Conservation (phyloP, 1,140 invertebrate genomes). For the Orussus abietinus region DNA sequence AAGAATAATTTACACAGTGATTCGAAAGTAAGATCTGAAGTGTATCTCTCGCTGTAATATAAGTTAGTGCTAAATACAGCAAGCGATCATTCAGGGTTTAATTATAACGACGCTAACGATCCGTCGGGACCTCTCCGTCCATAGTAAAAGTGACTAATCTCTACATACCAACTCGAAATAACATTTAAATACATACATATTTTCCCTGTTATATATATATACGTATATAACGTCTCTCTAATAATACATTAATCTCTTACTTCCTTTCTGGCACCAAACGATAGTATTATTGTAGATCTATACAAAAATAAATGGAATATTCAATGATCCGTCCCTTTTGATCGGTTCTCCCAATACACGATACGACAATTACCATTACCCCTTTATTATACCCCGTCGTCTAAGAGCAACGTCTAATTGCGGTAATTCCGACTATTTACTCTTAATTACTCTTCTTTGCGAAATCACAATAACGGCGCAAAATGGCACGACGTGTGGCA, state of each 20-base stretch:
- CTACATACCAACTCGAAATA: conserved; percentile 12
- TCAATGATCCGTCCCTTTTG: no score
- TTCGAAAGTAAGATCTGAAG: no score
- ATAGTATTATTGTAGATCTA: conserved; percentile 36
- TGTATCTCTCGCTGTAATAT: no score
- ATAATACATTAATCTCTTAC: no score
- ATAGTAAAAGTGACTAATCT: conserved; percentile 25
- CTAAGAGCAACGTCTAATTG: no score
- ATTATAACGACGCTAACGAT: no score
- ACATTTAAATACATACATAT: not conserved
- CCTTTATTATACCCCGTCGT: not conserved
- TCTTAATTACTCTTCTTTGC: not conserved
- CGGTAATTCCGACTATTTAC: not conserved
- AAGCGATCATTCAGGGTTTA: no score
- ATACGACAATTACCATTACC: conserved; percentile 9
- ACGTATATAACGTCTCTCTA: no score
- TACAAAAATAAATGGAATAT: conserved; percentile 47
- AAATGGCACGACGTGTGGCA: not conserved
- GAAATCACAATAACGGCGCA: not conserved
- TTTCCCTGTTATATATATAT: no score
- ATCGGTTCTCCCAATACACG: conserved; percentile 23
- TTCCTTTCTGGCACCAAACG: conserved; percentile 18
- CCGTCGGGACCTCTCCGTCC: conserved; percentile 20
- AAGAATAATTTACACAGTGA: no score
- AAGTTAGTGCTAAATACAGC: no score